A percentile compares a stretch with the other conserved stretches of the same genome.
Evolutionary conservation across 2,113 vertebrate species (phyloP).

Genomic region (Eptatretus burgeri): DNA sequence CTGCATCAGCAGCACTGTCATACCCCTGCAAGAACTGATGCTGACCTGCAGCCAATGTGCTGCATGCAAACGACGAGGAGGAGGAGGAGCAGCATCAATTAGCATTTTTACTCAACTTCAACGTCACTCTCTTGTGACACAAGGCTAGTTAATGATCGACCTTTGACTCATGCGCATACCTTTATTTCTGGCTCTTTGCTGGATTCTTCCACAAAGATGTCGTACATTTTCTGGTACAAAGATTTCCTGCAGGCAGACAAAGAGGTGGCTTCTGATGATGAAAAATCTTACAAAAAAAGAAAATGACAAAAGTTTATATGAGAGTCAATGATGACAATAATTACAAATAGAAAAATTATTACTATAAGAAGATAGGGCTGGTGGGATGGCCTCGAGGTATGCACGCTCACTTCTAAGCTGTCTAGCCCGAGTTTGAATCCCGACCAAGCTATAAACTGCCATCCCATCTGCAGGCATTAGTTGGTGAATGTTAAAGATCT

Average conservation of each 20-base stretch:
- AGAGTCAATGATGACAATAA: not conserved
- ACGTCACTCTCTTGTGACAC: conserved; percentile 10
- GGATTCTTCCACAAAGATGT: conserved; percentile 90
- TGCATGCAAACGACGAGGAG: not conserved
- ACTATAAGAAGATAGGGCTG: not conserved
- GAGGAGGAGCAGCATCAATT: conserved; percentile 20
- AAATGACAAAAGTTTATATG: not conserved
- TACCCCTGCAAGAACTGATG: too few relatives aligned
- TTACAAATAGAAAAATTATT: not conserved
- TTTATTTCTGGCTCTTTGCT: conserved; percentile 95
- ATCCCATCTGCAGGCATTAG: not conserved
- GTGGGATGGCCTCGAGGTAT: too few relatives aligned
- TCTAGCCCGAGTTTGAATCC: too few relatives aligned
- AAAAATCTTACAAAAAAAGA: not conserved
- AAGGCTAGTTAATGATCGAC: conserved; percentile 5
- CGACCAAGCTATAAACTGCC: too few relatives aligned
- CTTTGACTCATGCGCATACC: conserved; percentile 22
- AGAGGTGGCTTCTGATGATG: conserved; percentile 8
- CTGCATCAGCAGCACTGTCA: too few relatives aligned
- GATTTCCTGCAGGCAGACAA: conserved; percentile 37
- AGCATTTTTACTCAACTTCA: conserved; percentile 15
- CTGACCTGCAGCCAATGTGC: not conserved
- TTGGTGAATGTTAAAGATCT: not conserved
- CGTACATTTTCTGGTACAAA: conserved; percentile 91
- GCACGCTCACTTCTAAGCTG: too few relatives aligned